These are phyloP conservation scores for Bubo blakistoni DNA, from an alignment of 2,113 vertebrate genomes.

Conservation along the genomic window DNA sequence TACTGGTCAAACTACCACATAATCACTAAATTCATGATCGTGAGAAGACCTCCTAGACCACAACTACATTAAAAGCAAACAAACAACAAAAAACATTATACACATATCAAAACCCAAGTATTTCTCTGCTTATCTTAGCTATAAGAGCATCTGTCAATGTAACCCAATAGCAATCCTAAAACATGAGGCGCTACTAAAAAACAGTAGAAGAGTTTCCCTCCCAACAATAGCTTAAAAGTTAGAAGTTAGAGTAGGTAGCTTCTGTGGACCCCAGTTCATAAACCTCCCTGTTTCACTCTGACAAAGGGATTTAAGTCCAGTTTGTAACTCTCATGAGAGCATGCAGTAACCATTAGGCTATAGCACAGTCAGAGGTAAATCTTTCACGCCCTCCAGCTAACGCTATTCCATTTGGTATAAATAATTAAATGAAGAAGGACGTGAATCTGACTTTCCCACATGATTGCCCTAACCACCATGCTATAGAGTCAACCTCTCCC, in stretches of 20 bases:
- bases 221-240: neutral
- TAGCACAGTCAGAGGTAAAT: neutral
- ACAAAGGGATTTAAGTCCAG: constrained; percentile 7
- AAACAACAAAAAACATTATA: neutral
- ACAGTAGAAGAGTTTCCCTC: neutral
- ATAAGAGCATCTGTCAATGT: neutral
- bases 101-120: neutral
- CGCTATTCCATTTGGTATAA: constrained; percentile 51
- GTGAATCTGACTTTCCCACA: constrained; percentile 28
- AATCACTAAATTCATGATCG: neutral
- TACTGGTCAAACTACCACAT: neutral
- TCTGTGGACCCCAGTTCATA: neutral
- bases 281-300: neutral
- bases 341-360: neutral
- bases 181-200: neutral
- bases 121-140: neutral
- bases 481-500: constrained; percentile 45
- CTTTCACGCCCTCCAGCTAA: constrained; percentile 32
- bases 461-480: constrained; percentile 36
- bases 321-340: constrained; percentile 2
- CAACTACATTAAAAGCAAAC: neutral
- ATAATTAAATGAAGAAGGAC: constrained; percentile 53
- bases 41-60: neutral
- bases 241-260: neutral
- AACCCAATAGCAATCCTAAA: neutral